A percentile compares a stretch with the other conserved stretches of the same genome.
Conservation (phyloP, 2,797 vertebrate genomes). For the Oceanodroma leucorhoa region DNA sequence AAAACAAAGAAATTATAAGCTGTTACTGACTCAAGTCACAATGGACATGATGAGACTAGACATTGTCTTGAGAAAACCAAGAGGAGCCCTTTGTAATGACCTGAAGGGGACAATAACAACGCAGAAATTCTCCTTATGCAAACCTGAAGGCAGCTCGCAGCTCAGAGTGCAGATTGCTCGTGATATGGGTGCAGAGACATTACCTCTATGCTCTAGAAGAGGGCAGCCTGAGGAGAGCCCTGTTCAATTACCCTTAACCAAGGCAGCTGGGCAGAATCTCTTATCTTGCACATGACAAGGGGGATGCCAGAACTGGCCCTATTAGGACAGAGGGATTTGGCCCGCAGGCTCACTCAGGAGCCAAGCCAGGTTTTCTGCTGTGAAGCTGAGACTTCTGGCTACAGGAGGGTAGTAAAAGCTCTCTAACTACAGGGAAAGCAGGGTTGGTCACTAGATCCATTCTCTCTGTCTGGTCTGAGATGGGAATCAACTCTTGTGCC, state of each 20-base stretch:
- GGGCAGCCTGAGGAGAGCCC: background rate
- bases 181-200: rapidly evolving
- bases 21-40: background rate
- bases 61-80: background rate
- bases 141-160: background rate
- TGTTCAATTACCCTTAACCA: background rate
- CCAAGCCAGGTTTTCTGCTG: background rate
- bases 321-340: background rate
- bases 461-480: rapidly evolving
- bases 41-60: background rate
- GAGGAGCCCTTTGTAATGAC: background rate
- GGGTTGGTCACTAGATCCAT: background rate
- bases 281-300: background rate
- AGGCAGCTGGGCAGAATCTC: background rate
- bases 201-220: background rate
- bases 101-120: background rate
- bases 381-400: background rate
- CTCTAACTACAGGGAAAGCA: background rate
- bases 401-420: background rate
- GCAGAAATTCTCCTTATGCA: background rate
- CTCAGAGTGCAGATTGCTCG: background rate
- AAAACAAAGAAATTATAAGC: background rate
- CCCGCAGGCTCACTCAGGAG: background rate
- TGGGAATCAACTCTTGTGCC: background rate
- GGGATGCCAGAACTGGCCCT: background rate